Evolutionary conservation across 1,140 invertebrate species (phyloP).

Genomic region (Hyposmocoma kahamanoa): DNA sequence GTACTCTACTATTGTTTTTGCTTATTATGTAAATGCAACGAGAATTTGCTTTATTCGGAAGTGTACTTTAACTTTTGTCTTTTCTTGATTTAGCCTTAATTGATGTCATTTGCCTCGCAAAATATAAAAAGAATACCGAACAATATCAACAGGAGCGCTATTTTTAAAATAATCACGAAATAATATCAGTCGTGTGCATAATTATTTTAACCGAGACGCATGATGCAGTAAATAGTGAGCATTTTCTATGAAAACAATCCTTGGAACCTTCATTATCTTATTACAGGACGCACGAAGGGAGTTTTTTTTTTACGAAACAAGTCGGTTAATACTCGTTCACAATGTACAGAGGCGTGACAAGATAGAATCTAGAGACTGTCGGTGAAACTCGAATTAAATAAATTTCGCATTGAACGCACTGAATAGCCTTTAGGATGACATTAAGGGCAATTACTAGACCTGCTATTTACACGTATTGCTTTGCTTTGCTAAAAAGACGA

Average conservation of each 20-base stretch:
- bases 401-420: conserved; percentile 51
- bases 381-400: conserved; percentile 51
- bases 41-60: too few relatives aligned
- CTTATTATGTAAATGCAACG: too few relatives aligned
- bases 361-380: conserved; percentile 52
- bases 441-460: conserved; percentile 51
- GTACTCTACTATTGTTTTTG: too few relatives aligned
- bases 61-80: too few relatives aligned
- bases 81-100: too few relatives aligned
- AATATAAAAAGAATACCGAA: too few relatives aligned
- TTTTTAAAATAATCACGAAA: too few relatives aligned
- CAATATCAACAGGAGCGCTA: too few relatives aligned
- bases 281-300: conserved; percentile 33
- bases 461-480: conserved; percentile 32
- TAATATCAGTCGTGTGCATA: too few relatives aligned
- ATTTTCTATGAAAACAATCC: not conserved
- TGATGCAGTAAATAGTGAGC: too few relatives aligned
- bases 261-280: conserved; percentile 26
- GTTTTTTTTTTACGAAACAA: conserved; percentile 39
- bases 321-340: conserved; percentile 39
- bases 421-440: conserved; percentile 53
- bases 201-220: too few relatives aligned
- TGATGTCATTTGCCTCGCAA: too few relatives aligned
- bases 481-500: conserved; percentile 32
- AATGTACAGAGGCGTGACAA: conserved; percentile 55